Evolutionary conservation across 2,888 invertebrate species (phyloP).

Genomic region (Galerucella nymphaeae): DNA sequence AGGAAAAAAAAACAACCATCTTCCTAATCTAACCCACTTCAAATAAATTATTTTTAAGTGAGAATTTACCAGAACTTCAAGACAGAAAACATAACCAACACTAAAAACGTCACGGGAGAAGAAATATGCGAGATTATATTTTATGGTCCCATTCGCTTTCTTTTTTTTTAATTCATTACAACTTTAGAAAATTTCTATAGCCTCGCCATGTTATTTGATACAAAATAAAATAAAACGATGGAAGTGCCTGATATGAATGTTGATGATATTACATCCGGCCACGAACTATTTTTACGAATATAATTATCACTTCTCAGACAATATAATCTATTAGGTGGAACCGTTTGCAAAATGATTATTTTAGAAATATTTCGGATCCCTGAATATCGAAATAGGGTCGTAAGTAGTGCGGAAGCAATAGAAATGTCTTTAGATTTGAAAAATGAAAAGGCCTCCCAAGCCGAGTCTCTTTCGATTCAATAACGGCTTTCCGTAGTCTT

Average conservation of each 20-base stretch:
- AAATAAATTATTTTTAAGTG: not conserved
- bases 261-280: not conserved
- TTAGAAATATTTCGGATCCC: not conserved
- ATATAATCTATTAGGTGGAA: not conserved
- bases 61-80: not conserved
- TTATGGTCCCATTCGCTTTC: not conserved
- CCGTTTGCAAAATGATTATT: not conserved
- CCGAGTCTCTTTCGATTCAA: conserved; percentile 13
- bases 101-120: conserved; percentile 8
- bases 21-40: not conserved
- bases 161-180: conserved; percentile 14
- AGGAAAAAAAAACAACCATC: not conserved
- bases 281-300: conserved; percentile 1
- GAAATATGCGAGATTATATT: conserved; percentile 14
- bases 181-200: not conserved
- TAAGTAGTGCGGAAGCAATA: conserved; percentile 13
- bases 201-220: not conserved
- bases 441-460: conserved; percentile 9
- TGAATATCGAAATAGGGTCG: not conserved
- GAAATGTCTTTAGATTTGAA: conserved; percentile 10
- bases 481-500: conserved; percentile 3
- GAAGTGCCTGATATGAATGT: not conserved
- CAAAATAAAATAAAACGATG: not conserved
- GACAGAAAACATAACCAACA: conserved; percentile 1
- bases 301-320: not conserved